Percentiles rank a stretch among this genome's conserved stretches.
phyloP scores from a whole-genome alignment of 2,888 invertebrate species.

The Phlogophora meticulosa region DNA sequence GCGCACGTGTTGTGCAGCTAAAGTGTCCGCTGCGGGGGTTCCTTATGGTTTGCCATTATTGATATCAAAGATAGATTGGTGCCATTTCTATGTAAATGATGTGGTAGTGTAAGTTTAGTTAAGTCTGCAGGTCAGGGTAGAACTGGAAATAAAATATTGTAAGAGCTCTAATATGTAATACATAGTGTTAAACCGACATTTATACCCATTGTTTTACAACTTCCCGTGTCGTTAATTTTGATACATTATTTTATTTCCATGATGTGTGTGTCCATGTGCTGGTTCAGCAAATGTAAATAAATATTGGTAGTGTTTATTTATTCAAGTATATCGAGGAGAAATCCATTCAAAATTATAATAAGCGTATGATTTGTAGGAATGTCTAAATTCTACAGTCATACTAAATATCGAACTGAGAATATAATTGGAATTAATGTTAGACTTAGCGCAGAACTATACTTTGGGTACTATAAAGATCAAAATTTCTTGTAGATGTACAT shows the following conservation, averaged over 20 bases:
- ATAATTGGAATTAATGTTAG: slow-evolving; percentile 84
- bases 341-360: slow-evolving; percentile 78
- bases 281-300: slow-evolving; percentile 89
- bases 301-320: slow-evolving; percentile 89
- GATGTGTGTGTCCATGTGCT: slow-evolving; percentile 90
- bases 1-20: slow-evolving; percentile 75
- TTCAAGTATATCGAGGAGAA: slow-evolving; percentile 82
- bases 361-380: slow-evolving; percentile 79
- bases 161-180: slow-evolving; percentile 76
- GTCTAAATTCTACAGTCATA: slow-evolving; percentile 80
- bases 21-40: slow-evolving; percentile 87
- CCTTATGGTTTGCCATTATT: slow-evolving; percentile 91
- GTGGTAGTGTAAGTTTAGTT: slow-evolving; percentile 90
- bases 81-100: slow-evolving; percentile 90
- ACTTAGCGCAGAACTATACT: slow-evolving; percentile 88
- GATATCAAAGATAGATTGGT: slow-evolving; percentile 91
- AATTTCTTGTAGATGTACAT: slow-evolving; percentile 90
- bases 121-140: slow-evolving; percentile 91
- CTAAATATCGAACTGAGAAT: slow-evolving; percentile 84
- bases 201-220: slow-evolving; percentile 79
- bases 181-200: slow-evolving; percentile 80
- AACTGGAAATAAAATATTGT: slow-evolving; percentile 88
- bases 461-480: slow-evolving; percentile 87
- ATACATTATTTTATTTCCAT: slow-evolving; percentile 88
- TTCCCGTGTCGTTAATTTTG: slow-evolving; percentile 81